These are phyloP conservation scores for Pelosia muscerda DNA, from an alignment of 2,888 invertebrate genomes.

Conservation along the genomic window DNA sequence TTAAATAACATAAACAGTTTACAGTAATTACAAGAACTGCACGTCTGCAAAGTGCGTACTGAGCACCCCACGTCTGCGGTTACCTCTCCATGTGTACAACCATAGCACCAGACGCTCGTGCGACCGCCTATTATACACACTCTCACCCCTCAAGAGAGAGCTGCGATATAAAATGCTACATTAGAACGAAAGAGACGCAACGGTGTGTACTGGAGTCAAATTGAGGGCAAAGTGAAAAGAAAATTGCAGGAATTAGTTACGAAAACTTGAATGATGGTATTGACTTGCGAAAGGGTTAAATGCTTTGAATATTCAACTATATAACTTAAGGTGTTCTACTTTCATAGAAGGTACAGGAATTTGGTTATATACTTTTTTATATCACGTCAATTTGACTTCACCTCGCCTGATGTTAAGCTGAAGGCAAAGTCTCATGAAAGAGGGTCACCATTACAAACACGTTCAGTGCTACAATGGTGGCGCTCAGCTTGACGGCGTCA, in stretches of 20 bases:
- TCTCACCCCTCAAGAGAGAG: background rate
- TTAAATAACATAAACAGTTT: background rate
- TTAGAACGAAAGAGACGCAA: constrained; percentile 12
- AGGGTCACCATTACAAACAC: no score
- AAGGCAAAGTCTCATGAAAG: no score
- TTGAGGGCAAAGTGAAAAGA: constrained; percentile 2
- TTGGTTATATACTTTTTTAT: background rate
- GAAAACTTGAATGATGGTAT: background rate
- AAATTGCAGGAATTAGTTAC: background rate
- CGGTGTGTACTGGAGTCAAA: background rate
- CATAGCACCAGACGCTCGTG: constrained; percentile 10
- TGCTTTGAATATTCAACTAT: background rate
- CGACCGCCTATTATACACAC: constrained; percentile 18
- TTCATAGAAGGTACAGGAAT: background rate
- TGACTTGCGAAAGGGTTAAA: background rate
- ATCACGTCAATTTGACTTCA: no score
- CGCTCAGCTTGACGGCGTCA: no score
- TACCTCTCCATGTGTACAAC: constrained; percentile 16
- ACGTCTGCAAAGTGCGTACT: constrained; percentile 8
- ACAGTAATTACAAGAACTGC: background rate
- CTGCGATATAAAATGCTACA: background rate
- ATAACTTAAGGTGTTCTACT: background rate
- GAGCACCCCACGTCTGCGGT: constrained; percentile 46
- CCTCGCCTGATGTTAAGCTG: no score
- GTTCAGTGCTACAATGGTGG: no score